Evolutionary conservation across 2,888 invertebrate genomes (phyloP), one percentile per base, ranked within the genome.

Genomic region (Torymus tubicola): DNA sequence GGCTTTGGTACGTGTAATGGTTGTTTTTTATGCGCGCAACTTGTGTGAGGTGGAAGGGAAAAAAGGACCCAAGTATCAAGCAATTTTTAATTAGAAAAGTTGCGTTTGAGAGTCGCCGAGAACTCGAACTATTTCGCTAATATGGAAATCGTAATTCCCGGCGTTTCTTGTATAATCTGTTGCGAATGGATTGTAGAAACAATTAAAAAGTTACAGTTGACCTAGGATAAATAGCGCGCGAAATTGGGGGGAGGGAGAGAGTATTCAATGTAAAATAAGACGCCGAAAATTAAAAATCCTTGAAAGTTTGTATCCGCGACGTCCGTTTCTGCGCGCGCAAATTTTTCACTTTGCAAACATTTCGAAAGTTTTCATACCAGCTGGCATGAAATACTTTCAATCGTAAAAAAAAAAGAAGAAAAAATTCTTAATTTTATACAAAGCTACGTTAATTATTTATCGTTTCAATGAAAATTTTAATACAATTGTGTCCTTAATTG

Each of bases 201-300:
- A 60, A 60, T 60, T 60, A 60, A 60, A 60, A 60, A 60, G 60
- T 60, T 60, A 60, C 60, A 18, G 16, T 60, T 16, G 60, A 60
- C 60, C 60, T 60, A 60, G 60, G 18, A 60, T n/a, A 16, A 60
- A 60, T 57, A 57, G n/a, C 14, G n/a, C 14, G n/a, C 14, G 14
- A 57, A 57, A 57, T 4, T 16, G 14, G 18, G 60, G n/a, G n/a
- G n/a, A n/a, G n/a, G n/a, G n/a, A n/a, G n/a, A n/a, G n/a, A 18
- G 11, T 18, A 16, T 14, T 60, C 60, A 11, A 60, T 60, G 60
- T 60, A 18, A 60, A 60, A 60, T 60, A n/a, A 60, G 60, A 60
- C n/a, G 60, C 42, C 18, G 18, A 60, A 13, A 14, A 61, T 61
- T 61, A 21, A 61, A 21, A 21, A 61, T 24, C 61, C 21, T 21